Conservation (phyloP, 2,113 vertebrate species). For the Eptesicus fuscus region DNA sequence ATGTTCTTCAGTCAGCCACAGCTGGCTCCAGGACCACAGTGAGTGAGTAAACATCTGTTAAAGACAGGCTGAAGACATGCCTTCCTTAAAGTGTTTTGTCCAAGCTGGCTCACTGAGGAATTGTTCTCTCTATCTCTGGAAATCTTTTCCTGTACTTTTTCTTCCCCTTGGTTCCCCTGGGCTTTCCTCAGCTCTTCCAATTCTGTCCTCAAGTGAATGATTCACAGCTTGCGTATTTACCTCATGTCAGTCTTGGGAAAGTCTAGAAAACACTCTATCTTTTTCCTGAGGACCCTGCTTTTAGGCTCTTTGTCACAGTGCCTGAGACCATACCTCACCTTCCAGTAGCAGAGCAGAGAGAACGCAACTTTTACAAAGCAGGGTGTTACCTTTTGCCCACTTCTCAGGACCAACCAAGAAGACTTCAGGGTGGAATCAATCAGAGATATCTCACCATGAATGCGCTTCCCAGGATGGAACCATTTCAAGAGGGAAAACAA, state of each 20-base stretch:
- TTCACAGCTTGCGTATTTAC: slow-evolving; percentile 36
- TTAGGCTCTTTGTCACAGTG: background rate
- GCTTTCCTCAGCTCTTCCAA: slow-evolving; percentile 51
- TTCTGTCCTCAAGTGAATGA: slow-evolving; percentile 27
- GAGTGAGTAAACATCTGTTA: slow-evolving; percentile 62
- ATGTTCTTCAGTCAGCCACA: slow-evolving; percentile 48
- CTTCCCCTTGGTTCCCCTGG: background rate
- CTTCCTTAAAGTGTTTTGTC: slow-evolving; percentile 34
- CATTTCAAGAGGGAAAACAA: background rate
- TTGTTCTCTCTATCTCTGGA: slow-evolving; percentile 62
- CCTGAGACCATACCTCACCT: background rate
- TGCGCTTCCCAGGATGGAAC: background rate
- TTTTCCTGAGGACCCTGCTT: background rate
- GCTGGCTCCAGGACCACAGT: slow-evolving; percentile 41
- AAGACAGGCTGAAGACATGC: slow-evolving; percentile 16
- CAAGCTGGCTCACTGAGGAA: slow-evolving; percentile 27
- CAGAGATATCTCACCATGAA: background rate
- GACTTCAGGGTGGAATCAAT: background rate
- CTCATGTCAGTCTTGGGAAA: slow-evolving; percentile 12
- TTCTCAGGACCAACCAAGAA: background rate
- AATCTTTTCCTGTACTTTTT: slow-evolving; percentile 50
- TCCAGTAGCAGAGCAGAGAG: background rate
- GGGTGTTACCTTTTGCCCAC: background rate
- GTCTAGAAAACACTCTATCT: background rate
- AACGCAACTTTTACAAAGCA: background rate